phyloP scores from a whole-genome alignment of 2,888 invertebrate species.

The Cataglyphis albicans region DNA sequence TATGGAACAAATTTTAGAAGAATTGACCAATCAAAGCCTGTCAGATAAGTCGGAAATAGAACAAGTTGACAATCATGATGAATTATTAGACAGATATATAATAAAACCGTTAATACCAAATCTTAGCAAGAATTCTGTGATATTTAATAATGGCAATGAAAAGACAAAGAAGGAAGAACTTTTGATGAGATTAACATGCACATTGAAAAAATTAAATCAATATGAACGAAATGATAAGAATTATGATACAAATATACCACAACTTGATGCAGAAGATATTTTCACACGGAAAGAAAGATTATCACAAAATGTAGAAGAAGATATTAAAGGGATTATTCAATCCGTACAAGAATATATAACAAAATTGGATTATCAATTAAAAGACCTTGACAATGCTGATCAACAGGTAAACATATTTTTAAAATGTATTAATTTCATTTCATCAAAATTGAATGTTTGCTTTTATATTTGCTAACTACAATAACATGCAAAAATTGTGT shows the following conservation, averaged over 20 bases:
- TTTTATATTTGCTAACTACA: neutral
- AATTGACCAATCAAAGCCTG: constrained; percentile 16
- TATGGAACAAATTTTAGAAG: constrained; percentile 50
- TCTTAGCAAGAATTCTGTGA: constrained; percentile 13
- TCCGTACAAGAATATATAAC: constrained; percentile 74
- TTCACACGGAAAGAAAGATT: constrained; percentile 50
- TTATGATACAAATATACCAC: constrained; percentile 58
- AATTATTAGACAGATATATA: constrained; percentile 59
- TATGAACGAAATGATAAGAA: constrained; percentile 66
- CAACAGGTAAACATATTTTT: constrained; percentile 65
- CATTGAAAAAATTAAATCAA: constrained; percentile 68
- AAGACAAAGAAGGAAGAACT: constrained; percentile 66
- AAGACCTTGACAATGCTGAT: constrained; percentile 75
- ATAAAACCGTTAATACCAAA: constrained; percentile 47
- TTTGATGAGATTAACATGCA: constrained; percentile 58
- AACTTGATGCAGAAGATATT: constrained; percentile 53
- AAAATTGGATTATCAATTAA: constrained; percentile 74
- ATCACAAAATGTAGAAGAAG: constrained; percentile 67
- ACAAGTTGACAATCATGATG: constrained; percentile 48
- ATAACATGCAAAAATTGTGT: constrained; percentile 21
- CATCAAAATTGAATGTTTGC: neutral
- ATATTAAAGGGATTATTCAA: constrained; percentile 70
- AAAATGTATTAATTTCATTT: neutral
- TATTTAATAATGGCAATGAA: constrained; percentile 36
- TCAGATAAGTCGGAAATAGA: constrained; percentile 8